These are phyloP conservation scores for Tenthredo scrophulariae DNA, from an alignment of 2,888 invertebrate genomes.

Conservation along the genomic window DNA sequence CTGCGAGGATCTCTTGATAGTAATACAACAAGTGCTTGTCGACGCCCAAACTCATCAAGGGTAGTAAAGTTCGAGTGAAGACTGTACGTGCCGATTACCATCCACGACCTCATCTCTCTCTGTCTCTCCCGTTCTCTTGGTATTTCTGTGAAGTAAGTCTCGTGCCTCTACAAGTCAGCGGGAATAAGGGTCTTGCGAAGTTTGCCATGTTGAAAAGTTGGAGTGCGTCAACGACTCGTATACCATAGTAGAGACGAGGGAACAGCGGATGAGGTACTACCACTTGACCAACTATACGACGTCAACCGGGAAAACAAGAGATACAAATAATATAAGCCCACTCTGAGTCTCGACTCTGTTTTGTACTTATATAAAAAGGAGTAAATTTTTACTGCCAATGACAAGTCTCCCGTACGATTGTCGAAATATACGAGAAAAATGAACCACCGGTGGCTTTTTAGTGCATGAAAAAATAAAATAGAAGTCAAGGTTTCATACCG, in stretches of 20 bases:
- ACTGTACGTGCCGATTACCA: constrained; percentile 49
- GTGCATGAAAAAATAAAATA: background rate
- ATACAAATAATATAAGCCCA: constrained; percentile 16
- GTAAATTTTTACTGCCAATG: background rate
- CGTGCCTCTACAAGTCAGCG: constrained; percentile 47
- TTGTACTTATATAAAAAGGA: background rate
- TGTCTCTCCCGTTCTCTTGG: constrained; percentile 36
- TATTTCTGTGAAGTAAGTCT: constrained; percentile 45
- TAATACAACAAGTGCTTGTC: background rate
- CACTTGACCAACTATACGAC: constrained; percentile 43
- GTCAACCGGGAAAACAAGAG: constrained; percentile 35
- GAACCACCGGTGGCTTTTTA: background rate
- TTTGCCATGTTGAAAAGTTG: constrained; percentile 20
- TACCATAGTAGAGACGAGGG: background rate
- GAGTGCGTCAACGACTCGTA: constrained; percentile 33
- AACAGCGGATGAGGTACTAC: background rate
- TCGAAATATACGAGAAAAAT: background rate
- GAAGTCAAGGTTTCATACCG: background rate
- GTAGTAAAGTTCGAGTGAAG: constrained; percentile 36
- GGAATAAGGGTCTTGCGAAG: background rate
- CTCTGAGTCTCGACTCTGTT: background rate
- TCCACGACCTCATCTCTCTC: constrained; percentile 36
- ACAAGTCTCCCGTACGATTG: background rate
- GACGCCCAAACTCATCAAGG: constrained; percentile 33
- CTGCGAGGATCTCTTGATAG: background rate